Percentiles rank a stretch among this genome's conserved stretches.
phyloP scores from a whole-genome alignment of 1,140 invertebrate species.

The Ruditapes philippinarum region DNA sequence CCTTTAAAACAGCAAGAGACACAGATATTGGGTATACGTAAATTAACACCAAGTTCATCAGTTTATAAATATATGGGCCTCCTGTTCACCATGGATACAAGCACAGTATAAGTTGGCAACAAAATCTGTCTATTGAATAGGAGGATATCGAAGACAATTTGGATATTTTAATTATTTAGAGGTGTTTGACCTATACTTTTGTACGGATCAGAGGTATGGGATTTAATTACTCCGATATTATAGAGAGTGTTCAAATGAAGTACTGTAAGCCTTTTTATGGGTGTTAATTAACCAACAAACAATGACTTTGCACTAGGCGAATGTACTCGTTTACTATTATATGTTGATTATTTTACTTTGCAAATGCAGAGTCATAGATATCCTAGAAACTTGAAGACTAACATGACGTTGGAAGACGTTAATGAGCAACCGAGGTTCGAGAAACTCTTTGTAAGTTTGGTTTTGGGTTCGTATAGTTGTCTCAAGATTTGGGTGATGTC shows the following conservation, averaged over 20 bases:
- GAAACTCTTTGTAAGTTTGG: slow-evolving; percentile 34
- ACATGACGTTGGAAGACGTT: background rate
- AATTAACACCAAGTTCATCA: background rate
- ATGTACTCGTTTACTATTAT: slow-evolving; percentile 40
- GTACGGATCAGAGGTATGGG: slow-evolving; percentile 50
- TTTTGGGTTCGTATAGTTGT: slow-evolving; percentile 35
- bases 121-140: slow-evolving; percentile 18
- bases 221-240: slow-evolving; percentile 10
- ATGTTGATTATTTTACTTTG: slow-evolving; percentile 11
- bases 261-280: slow-evolving; percentile 21
- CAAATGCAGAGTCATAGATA: slow-evolving; percentile 31
- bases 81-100: slow-evolving; percentile 2
- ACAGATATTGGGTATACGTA: no score
- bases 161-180: background rate
- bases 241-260: slow-evolving; percentile 40
- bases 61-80: slow-evolving; percentile 47
- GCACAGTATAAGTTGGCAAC: background rate
- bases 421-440: slow-evolving; percentile 23
- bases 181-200: slow-evolving; percentile 51
- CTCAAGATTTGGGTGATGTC: slow-evolving; percentile 17
- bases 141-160: slow-evolving; percentile 19
- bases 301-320: slow-evolving; percentile 19
- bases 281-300: background rate
- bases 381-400: slow-evolving; percentile 34
- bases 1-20: no score